Evolutionary conservation across 1,140 invertebrate species (phyloP), one percentile per base, ranked within the genome.

Genomic region (Drosophila orena): DNA sequence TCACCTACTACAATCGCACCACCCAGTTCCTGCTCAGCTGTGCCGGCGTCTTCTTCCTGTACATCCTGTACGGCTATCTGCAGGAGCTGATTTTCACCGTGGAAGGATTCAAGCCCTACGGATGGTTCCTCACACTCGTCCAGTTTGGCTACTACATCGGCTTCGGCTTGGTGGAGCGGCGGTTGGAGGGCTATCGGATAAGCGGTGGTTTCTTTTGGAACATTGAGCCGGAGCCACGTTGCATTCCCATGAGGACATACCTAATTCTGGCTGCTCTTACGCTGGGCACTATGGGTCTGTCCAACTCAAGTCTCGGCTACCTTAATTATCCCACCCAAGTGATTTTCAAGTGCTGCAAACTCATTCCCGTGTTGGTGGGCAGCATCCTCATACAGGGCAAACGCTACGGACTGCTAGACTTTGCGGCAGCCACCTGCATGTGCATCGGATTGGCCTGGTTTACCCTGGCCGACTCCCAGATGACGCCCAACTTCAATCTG

Each of bases 291-390:
- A 99, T 99, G 97, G 97, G 97, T 1, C 95, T 99, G 78, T 99
- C 98, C 3, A 99, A 99, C 93, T 95, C 97, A 11, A 98, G 98
- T 6, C 93, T 99, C n/a, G 97, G 96, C 43, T 98, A 98, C 93
- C 93, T 99, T 0, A 99, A 99, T 93, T 99, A 99, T 93, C 98
- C 98, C 17, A 98, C 97, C 2, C 94, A 96, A 93, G 95, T 98
- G n/a, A 98, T 98, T 78, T 98, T 98, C 91, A 98, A 98, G 93
- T 98, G 98, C 91, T 99, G 98, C 91, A 99, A 99, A 93, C 94
- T 99, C 0, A 98, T 99, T 80, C 98, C 98, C 3, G 98, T 99
- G 0, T 94, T 99, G 77, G 95, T 98, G 69, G 98, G 98, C 46
- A 97, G 97, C 70, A 96, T 98, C 74, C 77, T 99, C 20, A 98